A percentile compares a stretch with the other conserved stretches of the same genome.
These are phyloP conservation scores for Sus cebifrons DNA, from an alignment of 2,797 vertebrate genomes.

Conservation along the genomic window DNA sequence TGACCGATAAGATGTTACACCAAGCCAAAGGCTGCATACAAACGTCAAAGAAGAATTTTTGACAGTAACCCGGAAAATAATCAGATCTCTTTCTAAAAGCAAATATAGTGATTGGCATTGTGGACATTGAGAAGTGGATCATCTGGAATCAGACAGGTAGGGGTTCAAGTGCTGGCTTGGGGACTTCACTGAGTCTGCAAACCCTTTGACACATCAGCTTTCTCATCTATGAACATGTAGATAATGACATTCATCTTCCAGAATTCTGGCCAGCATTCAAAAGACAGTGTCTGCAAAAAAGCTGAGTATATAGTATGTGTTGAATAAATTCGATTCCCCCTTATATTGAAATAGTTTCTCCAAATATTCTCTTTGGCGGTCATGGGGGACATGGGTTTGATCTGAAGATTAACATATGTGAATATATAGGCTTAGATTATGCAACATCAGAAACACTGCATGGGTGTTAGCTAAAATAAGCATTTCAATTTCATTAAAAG, in stretches of 20 bases:
- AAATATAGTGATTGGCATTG: neutral
- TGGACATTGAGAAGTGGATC: neutral
- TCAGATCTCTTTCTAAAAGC: neutral
- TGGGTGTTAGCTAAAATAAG: slow-evolving; percentile 45
- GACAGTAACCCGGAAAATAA: neutral
- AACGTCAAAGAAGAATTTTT: slow-evolving; percentile 35
- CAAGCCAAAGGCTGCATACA: slow-evolving; percentile 5
- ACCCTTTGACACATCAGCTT: neutral
- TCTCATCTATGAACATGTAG: neutral
- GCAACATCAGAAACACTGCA: neutral
- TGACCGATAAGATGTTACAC: neutral
- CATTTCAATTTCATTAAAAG: slow-evolving; percentile 21
- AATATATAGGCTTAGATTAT: neutral
- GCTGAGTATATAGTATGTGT: neutral
- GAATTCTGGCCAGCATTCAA: neutral
- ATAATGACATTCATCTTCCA: slow-evolving; percentile 25
- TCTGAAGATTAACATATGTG: slow-evolving; percentile 25
- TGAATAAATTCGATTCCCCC: neutral
- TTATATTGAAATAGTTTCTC: neutral
- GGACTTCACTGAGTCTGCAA: neutral
- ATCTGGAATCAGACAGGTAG: neutral
- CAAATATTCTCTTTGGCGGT: neutral
- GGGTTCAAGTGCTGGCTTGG: neutral
- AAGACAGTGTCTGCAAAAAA: neutral
- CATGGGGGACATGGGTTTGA: neutral